Evolutionary conservation across 2,113 vertebrate species (phyloP).

Genomic region (Fukomys damarensis): DNA sequence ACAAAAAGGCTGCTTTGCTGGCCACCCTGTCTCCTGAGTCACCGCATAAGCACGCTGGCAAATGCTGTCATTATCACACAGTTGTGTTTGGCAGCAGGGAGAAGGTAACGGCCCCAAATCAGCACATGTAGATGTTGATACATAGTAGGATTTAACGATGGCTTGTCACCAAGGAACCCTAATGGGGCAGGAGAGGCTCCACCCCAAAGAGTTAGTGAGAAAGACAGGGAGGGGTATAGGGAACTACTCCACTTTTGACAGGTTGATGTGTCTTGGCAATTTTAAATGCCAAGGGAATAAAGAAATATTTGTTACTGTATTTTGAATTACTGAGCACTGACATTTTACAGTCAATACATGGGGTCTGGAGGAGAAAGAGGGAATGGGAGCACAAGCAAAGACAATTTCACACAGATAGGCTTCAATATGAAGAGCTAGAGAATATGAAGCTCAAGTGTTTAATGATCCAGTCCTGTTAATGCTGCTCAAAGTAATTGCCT

Average conservation of each 20-base stretch:
- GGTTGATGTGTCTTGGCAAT: background rate
- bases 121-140: constrained; percentile 62
- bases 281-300: constrained; percentile 68
- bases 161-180: constrained; percentile 35
- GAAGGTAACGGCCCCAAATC: constrained; percentile 53
- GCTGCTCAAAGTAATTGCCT: constrained; percentile 49
- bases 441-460: constrained; percentile 39
- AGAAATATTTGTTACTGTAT: constrained; percentile 56
- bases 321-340: constrained; percentile 51
- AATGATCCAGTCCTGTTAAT: constrained; percentile 33
- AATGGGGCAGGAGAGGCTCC: background rate
- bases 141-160: constrained; percentile 14
- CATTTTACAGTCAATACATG: constrained; percentile 61
- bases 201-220: background rate
- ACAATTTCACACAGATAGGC: constrained; percentile 52
- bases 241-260: background rate
- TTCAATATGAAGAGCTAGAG: background rate
- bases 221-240: background rate
- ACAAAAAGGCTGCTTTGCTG: constrained; percentile 82
- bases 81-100: constrained; percentile 61
- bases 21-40: constrained; percentile 80
- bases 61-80: constrained; percentile 69
- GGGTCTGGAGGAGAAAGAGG: constrained; percentile 53
- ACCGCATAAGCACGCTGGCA: constrained; percentile 68
- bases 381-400: constrained; percentile 27